phyloP scores from a whole-genome alignment of 1,140 invertebrate species.

The Zophobas morio region DNA sequence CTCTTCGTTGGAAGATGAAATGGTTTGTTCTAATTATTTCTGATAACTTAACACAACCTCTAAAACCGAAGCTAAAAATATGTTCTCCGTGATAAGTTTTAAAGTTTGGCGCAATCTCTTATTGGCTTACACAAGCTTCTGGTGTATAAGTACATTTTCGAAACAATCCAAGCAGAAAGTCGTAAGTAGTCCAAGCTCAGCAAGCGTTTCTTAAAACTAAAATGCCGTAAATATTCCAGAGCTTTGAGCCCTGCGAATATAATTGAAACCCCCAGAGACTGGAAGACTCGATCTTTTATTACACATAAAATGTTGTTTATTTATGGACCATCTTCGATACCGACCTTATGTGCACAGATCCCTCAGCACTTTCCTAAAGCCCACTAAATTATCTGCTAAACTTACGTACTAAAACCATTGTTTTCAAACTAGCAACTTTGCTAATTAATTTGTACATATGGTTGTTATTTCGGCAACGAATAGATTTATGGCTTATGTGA shows the following conservation, averaged over 20 bases:
- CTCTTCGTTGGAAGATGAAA: background rate
- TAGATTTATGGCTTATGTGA: constrained; percentile 37
- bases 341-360: constrained; percentile 42
- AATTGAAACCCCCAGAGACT: constrained; percentile 44
- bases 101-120: constrained; percentile 27
- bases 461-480: constrained; percentile 28
- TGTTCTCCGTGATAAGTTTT: background rate
- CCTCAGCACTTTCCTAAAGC: constrained; percentile 44
- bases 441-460: constrained; percentile 41
- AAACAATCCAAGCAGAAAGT: constrained; percentile 41
- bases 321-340: constrained; percentile 47
- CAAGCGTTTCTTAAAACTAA: constrained; percentile 41
- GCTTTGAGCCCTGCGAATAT: constrained; percentile 43
- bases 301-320: constrained; percentile 46
- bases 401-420: constrained; percentile 30
- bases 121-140: constrained; percentile 31
- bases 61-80: constrained; percentile 26
- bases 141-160: constrained; percentile 36
- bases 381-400: constrained; percentile 40
- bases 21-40: too few relatives aligned
- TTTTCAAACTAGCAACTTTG: constrained; percentile 38
- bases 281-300: constrained; percentile 44
- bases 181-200: constrained; percentile 29
- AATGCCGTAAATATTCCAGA: constrained; percentile 36
- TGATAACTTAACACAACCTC: too few relatives aligned